These are phyloP conservation scores for Yasuhikotakia modesta DNA, from an alignment of 2,797 vertebrate species.

Conservation along the genomic window DNA sequence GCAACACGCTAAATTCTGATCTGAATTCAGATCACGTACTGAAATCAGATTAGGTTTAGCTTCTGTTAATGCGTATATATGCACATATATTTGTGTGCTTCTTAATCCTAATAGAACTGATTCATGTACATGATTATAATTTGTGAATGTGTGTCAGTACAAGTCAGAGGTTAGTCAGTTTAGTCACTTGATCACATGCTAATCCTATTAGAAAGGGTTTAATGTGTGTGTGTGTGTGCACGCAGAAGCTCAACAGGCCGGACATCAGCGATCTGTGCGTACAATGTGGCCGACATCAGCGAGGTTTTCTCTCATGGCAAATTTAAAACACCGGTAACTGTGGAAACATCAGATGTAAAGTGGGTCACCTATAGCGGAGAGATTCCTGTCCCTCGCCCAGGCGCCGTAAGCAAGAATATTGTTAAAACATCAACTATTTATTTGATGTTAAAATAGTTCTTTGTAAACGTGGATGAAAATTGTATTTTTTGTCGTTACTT, in stretches of 20 bases:
- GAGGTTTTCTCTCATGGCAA: constrained; percentile 76
- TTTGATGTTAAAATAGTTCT: too few species aligned
- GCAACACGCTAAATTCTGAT: too few species aligned
- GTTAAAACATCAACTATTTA: too few species aligned
- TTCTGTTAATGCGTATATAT: too few species aligned
- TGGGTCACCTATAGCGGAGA: constrained; percentile 78
- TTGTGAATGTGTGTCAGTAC: not conserved
- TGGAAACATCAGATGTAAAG: constrained; percentile 73
- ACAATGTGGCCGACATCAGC: constrained; percentile 65
- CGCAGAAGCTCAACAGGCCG: constrained; percentile 72
- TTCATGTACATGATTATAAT: not conserved
- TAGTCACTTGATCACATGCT: not conserved
- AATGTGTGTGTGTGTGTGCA: constrained; percentile 5
- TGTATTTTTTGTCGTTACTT: not conserved
- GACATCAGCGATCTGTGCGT: constrained; percentile 73
- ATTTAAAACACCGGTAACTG: constrained; percentile 75
- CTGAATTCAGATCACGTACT: not conserved
- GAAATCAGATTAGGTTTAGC: too few species aligned
- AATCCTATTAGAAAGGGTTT: not conserved
- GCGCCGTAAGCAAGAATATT: constrained; percentile 78
- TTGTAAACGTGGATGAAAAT: too few species aligned
- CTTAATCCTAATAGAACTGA: not conserved
- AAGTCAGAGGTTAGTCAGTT: constrained; percentile 2
- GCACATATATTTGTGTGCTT: not conserved
- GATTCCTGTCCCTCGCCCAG: constrained; percentile 78